A percentile compares a stretch with the other conserved stretches of the same genome.
phyloP scores from a whole-genome alignment of 2,888 invertebrate species.

The Trypoxylon attenuatum region DNA sequence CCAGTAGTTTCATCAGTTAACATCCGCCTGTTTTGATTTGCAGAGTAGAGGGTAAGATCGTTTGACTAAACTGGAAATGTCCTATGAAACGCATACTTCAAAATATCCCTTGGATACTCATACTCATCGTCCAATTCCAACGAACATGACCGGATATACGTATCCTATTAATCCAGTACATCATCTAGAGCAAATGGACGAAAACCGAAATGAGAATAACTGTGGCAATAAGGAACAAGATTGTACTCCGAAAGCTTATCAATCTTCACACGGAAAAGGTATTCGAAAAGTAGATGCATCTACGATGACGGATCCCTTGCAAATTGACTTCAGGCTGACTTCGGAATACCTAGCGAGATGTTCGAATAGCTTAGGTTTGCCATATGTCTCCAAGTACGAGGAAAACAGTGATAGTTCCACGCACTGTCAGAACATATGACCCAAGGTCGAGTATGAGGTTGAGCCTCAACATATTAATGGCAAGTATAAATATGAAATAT shows the following conservation, averaged over 20 bases:
- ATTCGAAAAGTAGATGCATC: constrained; percentile 71
- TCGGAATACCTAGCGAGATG: constrained; percentile 71
- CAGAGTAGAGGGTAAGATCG: too few relatives aligned
- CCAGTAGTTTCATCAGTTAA: too few relatives aligned
- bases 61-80: too few relatives aligned
- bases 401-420: constrained; percentile 61
- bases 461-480: constrained; percentile 70
- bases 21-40: too few relatives aligned
- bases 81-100: constrained; percentile 65
- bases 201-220: constrained; percentile 69
- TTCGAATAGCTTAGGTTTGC: constrained; percentile 67
- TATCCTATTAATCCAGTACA: constrained; percentile 56
- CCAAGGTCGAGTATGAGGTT: constrained; percentile 68
- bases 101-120: constrained; percentile 65
- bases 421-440: constrained; percentile 60
- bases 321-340: constrained; percentile 70
- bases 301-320: constrained; percentile 72
- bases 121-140: too few relatives aligned
- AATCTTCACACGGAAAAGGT: constrained; percentile 67
- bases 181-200: constrained; percentile 64
- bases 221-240: constrained; percentile 68
- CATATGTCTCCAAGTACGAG: constrained; percentile 67
- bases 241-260: constrained; percentile 58
- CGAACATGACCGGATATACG: constrained; percentile 54
- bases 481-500: constrained; percentile 24